These are phyloP conservation scores for Scaptomyza caliginosa DNA, from an alignment of 2,888 invertebrate species.

Conservation along the genomic window DNA sequence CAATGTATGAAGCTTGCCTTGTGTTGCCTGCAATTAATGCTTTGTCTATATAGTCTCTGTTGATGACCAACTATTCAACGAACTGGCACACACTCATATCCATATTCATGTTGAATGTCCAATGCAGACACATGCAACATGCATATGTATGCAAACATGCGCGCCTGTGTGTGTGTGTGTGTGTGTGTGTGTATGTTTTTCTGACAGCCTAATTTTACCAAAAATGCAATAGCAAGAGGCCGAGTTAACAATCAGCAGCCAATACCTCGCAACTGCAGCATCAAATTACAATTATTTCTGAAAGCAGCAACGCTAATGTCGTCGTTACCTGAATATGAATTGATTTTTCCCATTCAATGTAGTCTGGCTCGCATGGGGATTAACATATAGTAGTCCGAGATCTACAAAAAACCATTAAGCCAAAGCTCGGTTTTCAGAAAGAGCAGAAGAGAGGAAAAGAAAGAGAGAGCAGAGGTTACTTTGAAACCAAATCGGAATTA, in stretches of 20 bases:
- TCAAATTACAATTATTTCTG: background rate
- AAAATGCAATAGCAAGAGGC: background rate
- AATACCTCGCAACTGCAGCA: slow-evolving; percentile 1
- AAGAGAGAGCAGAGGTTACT: too few relatives aligned
- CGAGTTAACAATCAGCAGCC: background rate
- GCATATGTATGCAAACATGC: background rate
- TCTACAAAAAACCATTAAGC: background rate
- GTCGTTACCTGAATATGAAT: background rate
- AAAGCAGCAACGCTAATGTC: background rate
- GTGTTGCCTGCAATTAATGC: slow-evolving; percentile 37
- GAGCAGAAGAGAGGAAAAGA: background rate
- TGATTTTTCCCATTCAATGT: background rate
- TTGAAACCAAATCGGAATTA: background rate
- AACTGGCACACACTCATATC: slow-evolving; percentile 5
- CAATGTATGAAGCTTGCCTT: background rate
- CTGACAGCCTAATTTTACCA: background rate
- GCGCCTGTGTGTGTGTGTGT: background rate
- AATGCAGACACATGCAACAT: slow-evolving; percentile 7
- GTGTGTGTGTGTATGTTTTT: background rate
- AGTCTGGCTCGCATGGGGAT: background rate
- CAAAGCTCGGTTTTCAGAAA: background rate
- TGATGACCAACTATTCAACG: slow-evolving; percentile 17
- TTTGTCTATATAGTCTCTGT: slow-evolving; percentile 8
- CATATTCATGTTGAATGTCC: slow-evolving; percentile 32
- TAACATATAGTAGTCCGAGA: background rate